Conservation (phyloP, 2,113 vertebrate genomes). For the Calypte anna region DNA sequence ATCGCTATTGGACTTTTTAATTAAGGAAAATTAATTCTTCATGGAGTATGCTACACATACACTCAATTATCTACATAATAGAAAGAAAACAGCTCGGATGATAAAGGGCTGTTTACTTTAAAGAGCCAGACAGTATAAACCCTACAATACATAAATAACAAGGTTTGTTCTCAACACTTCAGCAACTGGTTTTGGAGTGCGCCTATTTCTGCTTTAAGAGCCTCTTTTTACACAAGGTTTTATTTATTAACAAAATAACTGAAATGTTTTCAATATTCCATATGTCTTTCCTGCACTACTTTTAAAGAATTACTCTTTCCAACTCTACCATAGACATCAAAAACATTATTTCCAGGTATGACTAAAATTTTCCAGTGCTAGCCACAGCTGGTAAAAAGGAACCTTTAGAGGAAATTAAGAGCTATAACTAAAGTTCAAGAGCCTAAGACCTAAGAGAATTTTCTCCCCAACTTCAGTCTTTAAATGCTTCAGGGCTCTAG, state of each 20-base stretch:
- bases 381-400: not conserved
- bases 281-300: not conserved
- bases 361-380: not conserved
- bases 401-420: not conserved
- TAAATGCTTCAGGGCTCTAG: not conserved
- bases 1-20: not conserved
- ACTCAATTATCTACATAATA: not conserved
- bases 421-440: not conserved
- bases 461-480: not conserved
- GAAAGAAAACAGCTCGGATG: not conserved
- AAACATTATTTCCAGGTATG: not conserved
- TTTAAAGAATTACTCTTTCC: not conserved
- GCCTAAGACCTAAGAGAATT: fast-evolving
- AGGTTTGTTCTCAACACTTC: not conserved
- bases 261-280: not conserved
- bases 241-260: not conserved
- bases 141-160: not conserved
- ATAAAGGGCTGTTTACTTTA: not conserved
- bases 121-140: not conserved
- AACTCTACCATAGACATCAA: not conserved
- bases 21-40: not conserved
- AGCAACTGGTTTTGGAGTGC: not conserved
- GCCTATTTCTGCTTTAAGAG: not conserved
- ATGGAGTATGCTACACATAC: not conserved
- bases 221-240: not conserved